Base-by-base conservation (phyloP, 2,888 invertebrate species). In the Pyrgus malvae region DNA sequence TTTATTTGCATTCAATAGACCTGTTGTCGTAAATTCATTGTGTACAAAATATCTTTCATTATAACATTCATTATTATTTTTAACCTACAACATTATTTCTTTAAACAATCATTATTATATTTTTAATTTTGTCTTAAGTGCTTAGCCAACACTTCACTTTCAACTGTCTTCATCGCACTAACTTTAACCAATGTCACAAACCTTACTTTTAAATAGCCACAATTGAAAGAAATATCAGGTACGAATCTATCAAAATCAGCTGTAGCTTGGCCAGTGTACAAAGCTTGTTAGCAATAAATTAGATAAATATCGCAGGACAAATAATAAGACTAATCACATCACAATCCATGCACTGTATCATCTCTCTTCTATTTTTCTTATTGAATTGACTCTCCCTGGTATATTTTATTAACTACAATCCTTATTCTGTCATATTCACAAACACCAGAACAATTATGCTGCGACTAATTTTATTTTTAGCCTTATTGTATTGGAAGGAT, bases 231-330 rank as follows among this genome's bases (percentile, higher is more conserved):
- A 25, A 14, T 35, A 17, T 50, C 50, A 50, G 50, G 50, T 50
- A 50, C 50, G 35, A 42, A 50, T 50, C 42, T 35, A 35, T 42
- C 33, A 35, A 50, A 50, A 50, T 46, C 35, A 46, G 31, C 14
- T 16, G 50, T 21, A 50, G 40, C 40, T 50, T 17, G 17, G 50
- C 50, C 35, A 50, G 33, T 35, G 11, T 50, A 50, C 50, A 50
- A 50, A 42, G 35, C 42, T 42, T 42, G 25, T n/a, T 50, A 31
- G 41, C 41, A 41, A 50, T 50, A 50, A 40, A 49, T 48, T 31
- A 49, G 3, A 49, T 41, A 49, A 41, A 49, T 21, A 23, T 49
- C 21, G 31, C 14, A 49, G 41, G 11, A 9, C 6, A 1, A 27
- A 48, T 7, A 46, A 9, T 16, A 14, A 33, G 33, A 33, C 23